phyloP scores from a whole-genome alignment of 35 echinoderm and acorn worm species.

The Amphiura filiformis region DNA sequence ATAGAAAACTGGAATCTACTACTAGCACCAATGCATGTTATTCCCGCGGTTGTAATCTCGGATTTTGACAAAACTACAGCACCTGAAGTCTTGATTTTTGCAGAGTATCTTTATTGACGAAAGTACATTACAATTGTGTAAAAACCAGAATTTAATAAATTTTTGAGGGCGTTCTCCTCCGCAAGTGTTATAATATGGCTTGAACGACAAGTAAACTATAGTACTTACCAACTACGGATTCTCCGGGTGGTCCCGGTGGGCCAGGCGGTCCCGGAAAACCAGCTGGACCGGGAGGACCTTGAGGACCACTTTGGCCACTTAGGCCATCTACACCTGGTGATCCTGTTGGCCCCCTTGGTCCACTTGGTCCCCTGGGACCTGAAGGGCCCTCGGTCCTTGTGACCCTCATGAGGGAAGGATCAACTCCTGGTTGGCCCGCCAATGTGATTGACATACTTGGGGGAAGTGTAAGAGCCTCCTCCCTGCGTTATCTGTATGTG shows the following conservation, averaged over 20 bases:
- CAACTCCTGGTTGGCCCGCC: neutral
- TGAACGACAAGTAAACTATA: too few species aligned
- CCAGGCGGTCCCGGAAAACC: neutral
- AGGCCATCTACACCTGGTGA: neutral
- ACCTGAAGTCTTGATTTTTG: too few species aligned
- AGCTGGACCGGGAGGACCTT: neutral
- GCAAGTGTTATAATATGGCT: too few species aligned
- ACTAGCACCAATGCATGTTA: too few species aligned
- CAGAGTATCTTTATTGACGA: too few species aligned
- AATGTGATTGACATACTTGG: neutral
- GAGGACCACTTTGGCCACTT: neutral
- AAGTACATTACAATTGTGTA: too few species aligned
- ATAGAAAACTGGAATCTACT: too few species aligned
- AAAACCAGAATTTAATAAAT: too few species aligned
- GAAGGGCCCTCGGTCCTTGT: neutral
- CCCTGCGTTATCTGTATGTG: neutral
- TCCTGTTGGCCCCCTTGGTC: neutral
- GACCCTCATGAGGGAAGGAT: neutral
- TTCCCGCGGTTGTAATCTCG: too few species aligned
- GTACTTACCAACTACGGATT: neutral
- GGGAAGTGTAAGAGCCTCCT: neutral
- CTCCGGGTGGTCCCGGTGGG: neutral
- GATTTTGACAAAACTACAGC: too few species aligned
- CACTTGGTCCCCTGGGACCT: conserved; percentile 12
- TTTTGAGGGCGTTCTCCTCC: too few species aligned